A percentile compares a stretch with the other conserved stretches of the same genome.
Conservation (phyloP, 2,888 invertebrate species). For the Candidula unifasciata region DNA sequence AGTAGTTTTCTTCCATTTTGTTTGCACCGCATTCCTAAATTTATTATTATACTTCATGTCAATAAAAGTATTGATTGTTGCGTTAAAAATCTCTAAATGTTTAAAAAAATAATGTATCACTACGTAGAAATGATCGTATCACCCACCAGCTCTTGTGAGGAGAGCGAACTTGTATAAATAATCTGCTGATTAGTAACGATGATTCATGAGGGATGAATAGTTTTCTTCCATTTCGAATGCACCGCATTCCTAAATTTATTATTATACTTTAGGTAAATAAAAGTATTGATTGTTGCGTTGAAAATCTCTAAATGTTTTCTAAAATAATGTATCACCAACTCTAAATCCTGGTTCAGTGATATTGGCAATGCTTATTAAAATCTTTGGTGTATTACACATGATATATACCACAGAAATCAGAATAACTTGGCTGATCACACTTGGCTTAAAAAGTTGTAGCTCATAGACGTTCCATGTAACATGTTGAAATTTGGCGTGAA, state of each 20-base stretch:
- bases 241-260: constrained; percentile 1
- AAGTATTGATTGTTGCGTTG: not conserved
- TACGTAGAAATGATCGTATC: constrained; percentile 16
- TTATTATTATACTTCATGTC: constrained; percentile 31
- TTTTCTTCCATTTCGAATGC: too few species aligned
- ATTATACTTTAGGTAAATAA: constrained; percentile 33
- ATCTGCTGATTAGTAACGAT: too few species aligned
- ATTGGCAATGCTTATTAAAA: not conserved
- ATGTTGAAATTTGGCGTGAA: too few species aligned
- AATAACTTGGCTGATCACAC: not conserved
- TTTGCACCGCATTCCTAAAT: not conserved
- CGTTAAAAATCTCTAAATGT: not conserved
- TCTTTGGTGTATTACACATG: constrained; percentile 11
- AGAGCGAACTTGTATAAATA: too few species aligned
- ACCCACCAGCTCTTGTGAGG: constrained; percentile 3
- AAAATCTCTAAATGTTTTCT: not conserved
- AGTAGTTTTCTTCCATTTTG: too few species aligned
- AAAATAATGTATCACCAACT: not conserved
- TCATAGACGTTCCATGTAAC: too few species aligned
- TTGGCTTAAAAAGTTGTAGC: too few species aligned
- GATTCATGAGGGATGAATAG: too few species aligned
- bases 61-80: not conserved
- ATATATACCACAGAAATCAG: constrained; percentile 3
- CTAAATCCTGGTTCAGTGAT: not conserved
- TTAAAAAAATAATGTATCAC: not conserved